A percentile compares a stretch with the other conserved stretches of the same genome.
Evolutionary conservation across 1,140 invertebrate species (phyloP).

Genomic region (Chymomyza costata): DNA sequence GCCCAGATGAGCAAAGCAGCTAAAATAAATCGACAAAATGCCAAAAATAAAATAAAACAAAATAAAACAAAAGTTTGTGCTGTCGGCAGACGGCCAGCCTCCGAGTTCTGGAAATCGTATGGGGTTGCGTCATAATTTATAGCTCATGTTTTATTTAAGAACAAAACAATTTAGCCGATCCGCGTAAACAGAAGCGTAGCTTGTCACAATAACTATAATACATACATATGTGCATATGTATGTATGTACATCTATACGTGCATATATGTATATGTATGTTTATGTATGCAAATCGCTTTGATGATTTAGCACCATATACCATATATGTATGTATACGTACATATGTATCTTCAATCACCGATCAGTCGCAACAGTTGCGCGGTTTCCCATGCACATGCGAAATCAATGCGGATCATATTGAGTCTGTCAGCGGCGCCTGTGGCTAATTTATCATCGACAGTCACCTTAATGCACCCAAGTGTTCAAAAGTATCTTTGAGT

Average conservation of each 20-base stretch:
- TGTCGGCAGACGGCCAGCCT: slow-evolving; percentile 27
- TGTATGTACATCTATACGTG: too few species aligned
- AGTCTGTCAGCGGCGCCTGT: slow-evolving; percentile 44
- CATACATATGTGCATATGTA: too few species aligned
- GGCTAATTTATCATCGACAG: slow-evolving; percentile 53
- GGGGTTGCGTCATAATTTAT: slow-evolving; percentile 64
- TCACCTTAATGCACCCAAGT: slow-evolving; percentile 46
- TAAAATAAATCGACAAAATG: slow-evolving; percentile 52
- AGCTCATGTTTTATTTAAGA: slow-evolving; percentile 44
- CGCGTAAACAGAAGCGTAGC: too few species aligned
- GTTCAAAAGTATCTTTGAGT: too few species aligned
- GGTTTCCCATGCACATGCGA: slow-evolving; percentile 31
- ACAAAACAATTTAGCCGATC: too few species aligned
- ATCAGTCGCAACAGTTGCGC: slow-evolving; percentile 32
- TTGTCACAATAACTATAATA: too few species aligned
- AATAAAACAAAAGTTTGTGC: slow-evolving; percentile 47
- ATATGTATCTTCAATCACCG: too few species aligned
- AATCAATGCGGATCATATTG: background rate
- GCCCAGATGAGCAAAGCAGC: slow-evolving; percentile 53
- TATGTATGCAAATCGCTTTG: too few species aligned
- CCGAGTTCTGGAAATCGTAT: slow-evolving; percentile 22
- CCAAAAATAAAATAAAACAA: slow-evolving; percentile 60
- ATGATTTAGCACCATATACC: too few species aligned
- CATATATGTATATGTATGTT: too few species aligned
- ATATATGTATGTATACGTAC: too few species aligned